Percentiles rank a stretch among this genome's conserved stretches.
These are phyloP conservation scores for Ophthalmolycus amberensis DNA, from an alignment of 2,113 vertebrate species.

Conservation along the genomic window DNA sequence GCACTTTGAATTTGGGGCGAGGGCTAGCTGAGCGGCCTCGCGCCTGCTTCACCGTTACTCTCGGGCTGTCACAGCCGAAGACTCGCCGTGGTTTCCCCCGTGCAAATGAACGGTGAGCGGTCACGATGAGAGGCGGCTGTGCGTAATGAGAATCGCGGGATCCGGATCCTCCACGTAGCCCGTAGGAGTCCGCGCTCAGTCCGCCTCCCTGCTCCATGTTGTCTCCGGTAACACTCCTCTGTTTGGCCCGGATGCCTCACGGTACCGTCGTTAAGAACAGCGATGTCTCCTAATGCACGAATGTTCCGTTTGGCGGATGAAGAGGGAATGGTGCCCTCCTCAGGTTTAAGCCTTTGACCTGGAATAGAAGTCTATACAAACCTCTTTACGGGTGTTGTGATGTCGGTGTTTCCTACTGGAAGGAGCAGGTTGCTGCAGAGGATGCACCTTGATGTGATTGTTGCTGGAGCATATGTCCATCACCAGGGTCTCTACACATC, in stretches of 20 bases:
- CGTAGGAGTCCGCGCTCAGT: background rate
- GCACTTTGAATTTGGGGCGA: background rate
- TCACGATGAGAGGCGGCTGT: slow-evolving; percentile 40
- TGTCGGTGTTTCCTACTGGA: background rate
- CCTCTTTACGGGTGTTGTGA: background rate
- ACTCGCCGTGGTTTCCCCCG: slow-evolving; percentile 18
- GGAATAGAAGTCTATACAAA: background rate
- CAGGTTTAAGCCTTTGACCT: background rate
- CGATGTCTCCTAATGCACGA: background rate
- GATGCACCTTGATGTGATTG: background rate
- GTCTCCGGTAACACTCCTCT: background rate
- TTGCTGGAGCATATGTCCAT: background rate
- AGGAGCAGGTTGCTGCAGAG: no score
- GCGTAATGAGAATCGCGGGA: slow-evolving; percentile 48
- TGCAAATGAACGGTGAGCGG: slow-evolving; percentile 18
- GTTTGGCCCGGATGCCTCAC: background rate
- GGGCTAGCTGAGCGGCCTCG: background rate
- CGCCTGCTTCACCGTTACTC: slow-evolving; percentile 3
- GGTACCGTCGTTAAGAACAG: no score
- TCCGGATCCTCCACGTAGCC: background rate
- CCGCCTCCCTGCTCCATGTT: background rate
- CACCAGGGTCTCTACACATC: background rate
- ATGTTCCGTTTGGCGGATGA: background rate
- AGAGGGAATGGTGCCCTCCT: background rate
- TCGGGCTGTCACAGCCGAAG: slow-evolving; percentile 5